A percentile compares a stretch with the other conserved stretches of the same genome.
Evolutionary conservation across 2,888 invertebrate species (phyloP).

Genomic region (Frankliniella intonsa): DNA sequence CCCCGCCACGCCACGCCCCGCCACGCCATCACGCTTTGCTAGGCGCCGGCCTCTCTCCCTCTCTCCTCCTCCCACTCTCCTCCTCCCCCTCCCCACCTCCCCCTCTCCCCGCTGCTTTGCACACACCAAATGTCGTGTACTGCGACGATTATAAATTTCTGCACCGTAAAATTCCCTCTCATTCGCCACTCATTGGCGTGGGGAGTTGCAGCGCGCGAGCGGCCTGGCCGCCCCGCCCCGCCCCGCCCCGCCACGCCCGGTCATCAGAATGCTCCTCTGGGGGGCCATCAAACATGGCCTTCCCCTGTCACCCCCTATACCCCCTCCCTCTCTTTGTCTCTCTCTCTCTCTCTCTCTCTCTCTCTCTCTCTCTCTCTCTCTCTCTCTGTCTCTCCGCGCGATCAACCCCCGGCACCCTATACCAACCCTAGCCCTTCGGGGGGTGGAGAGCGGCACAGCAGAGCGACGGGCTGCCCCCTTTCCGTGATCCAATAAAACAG

Average conservation of each 20-base stretch:
- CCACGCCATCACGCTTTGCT: too few relatives aligned
- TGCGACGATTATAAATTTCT: too few relatives aligned
- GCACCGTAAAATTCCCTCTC: too few relatives aligned
- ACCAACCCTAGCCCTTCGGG: background rate
- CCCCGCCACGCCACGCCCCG: too few relatives aligned
- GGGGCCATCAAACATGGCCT: conserved; percentile 3
- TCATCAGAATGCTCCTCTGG: conserved; percentile 14
- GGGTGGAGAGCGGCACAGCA: background rate
- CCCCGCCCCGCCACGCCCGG: background rate
- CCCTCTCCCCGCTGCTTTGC: background rate
- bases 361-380: too few relatives aligned
- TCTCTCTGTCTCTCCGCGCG: background rate
- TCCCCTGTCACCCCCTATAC: background rate
- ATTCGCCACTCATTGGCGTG: too few relatives aligned
- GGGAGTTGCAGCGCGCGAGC: too few relatives aligned
- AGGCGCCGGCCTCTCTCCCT: too few relatives aligned
- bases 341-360: background rate
- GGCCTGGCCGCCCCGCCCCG: background rate
- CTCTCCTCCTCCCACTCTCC: too few relatives aligned
- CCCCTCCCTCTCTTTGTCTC: background rate
- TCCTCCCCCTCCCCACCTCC: too few relatives aligned
- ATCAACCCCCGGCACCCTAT: background rate
- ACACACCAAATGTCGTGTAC: background rate
- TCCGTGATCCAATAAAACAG: too few relatives aligned
- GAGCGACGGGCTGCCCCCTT: background rate